phyloP scores from a whole-genome alignment of 2,113 vertebrate genomes.

The Tetrax tetrax region DNA sequence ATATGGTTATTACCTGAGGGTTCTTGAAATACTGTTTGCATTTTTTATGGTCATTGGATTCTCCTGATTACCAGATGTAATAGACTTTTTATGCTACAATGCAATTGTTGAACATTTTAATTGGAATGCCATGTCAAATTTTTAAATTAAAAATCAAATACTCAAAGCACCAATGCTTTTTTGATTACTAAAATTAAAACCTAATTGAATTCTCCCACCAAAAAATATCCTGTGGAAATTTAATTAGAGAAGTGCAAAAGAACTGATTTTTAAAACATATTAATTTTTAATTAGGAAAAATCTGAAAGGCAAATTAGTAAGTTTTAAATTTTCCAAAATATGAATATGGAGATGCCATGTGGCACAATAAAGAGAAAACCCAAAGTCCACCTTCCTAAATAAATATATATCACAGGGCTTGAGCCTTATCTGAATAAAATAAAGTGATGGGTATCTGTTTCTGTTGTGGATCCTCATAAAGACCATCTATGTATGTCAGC shows the following conservation, averaged over 20 bases:
- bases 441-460: background rate
- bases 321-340: slow-evolving; percentile 53
- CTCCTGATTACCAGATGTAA: slow-evolving; percentile 31
- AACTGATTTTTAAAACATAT: slow-evolving; percentile 68
- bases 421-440: background rate
- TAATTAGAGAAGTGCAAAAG: slow-evolving; percentile 78
- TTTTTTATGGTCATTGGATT: slow-evolving; percentile 58
- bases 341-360: slow-evolving; percentile 25
- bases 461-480: background rate
- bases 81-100: slow-evolving; percentile 64
- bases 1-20: slow-evolving; percentile 65
- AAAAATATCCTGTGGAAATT: slow-evolving; percentile 78
- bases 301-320: slow-evolving; percentile 75
- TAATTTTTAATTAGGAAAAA: slow-evolving; percentile 75
- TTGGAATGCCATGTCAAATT: slow-evolving; percentile 72
- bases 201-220: slow-evolving; percentile 80
- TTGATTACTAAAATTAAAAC: slow-evolving; percentile 78
- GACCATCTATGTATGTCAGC: background rate
- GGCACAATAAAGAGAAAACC: background rate
- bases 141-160: slow-evolving; percentile 79
- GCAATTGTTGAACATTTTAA: slow-evolving; percentile 67
- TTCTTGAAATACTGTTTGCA: slow-evolving; percentile 64
- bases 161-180: slow-evolving; percentile 75
- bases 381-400: slow-evolving; percentile 3
- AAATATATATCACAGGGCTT: background rate